These are phyloP conservation scores for Villa cingulata DNA, from an alignment of 2,888 invertebrate genomes.

Conservation along the genomic window DNA sequence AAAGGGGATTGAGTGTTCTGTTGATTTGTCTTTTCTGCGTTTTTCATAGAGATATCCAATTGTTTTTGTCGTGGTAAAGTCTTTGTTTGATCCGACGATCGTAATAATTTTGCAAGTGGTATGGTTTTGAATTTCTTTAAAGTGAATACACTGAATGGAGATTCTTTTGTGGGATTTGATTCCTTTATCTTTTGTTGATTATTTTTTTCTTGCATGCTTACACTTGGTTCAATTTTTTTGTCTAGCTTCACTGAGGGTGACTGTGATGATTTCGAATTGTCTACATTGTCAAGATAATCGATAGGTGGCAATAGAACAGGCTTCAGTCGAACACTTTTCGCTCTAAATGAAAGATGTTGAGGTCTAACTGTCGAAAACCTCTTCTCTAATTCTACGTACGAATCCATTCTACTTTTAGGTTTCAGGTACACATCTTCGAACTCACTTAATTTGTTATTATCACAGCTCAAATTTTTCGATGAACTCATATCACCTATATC, in stretches of 20 bases:
- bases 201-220: background rate
- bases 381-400: slow-evolving; percentile 4
- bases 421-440: slow-evolving; percentile 9
- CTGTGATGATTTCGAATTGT: background rate
- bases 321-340: slow-evolving; percentile 22
- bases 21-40: too few species aligned
- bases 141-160: background rate
- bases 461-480: slow-evolving; percentile 18
- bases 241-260: slow-evolving; percentile 4
- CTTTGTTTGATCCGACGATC: background rate
- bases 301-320: slow-evolving; percentile 4
- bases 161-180: background rate
- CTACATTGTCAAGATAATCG: background rate
- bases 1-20: background rate
- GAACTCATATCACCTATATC: too few species aligned
- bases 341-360: slow-evolving; percentile 21
- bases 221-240: background rate
- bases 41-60: background rate
- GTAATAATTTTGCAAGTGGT: slow-evolving; percentile 9
- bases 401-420: slow-evolving; percentile 2
- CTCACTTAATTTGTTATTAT: slow-evolving; percentile 18
- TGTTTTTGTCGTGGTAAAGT: background rate
- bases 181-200: too few species aligned
- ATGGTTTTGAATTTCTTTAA: slow-evolving; percentile 9
- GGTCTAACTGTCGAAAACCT: slow-evolving; percentile 17